Base-by-base conservation (phyloP, 1,140 invertebrate genomes). In the Pantala flavescens region DNA sequence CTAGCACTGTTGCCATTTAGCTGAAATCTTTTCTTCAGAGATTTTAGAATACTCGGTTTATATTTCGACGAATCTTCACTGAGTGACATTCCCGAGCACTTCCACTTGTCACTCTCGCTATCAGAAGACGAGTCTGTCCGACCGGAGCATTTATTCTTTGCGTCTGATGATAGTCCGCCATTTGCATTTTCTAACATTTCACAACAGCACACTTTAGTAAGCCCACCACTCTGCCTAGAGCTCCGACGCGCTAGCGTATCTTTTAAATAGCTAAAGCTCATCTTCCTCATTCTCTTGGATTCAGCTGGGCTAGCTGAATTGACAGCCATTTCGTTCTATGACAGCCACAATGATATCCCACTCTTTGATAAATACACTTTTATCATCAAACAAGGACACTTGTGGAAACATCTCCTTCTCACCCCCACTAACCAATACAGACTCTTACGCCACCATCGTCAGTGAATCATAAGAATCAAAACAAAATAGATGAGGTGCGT, bases 151-250 rank as follows among this genome's bases (percentile, higher is more conserved):
- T n/a, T 21, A 24, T 42, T 42, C 24, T 36, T 24, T 16, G 71
- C 24, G 24, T 42, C 71, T 28, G 71, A 28, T 24, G 23, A 11
- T n/a, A 72, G 19, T 28, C 42, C 71, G 71, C 71, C 71, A 72
- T 72, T 72, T 72, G 71, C 71, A 36, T 72, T 72, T 72, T 72
- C 71, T 28, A 72, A 42, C n/a, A 72, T n/a, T 36, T 72, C 71
- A 28, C 71, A 72, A 72, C 71, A 72, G 24, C 24, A 72, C 19
- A 72, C 71, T 36, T 42, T 24, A n/a, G 19, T 42, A 71, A 12
- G 23, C 24, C 24, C 14, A 24, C 24, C 70, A 14, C 42, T 28
- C 7, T 72, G 71, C 19, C 24, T 42, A 28, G 71, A n/a, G 21
- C 11, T 28, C 24, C 71, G 24, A 23, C 71, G 71, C 71, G 24